phyloP scores from a whole-genome alignment of 2,888 invertebrate genomes.

The Synergus laeviventris region DNA sequence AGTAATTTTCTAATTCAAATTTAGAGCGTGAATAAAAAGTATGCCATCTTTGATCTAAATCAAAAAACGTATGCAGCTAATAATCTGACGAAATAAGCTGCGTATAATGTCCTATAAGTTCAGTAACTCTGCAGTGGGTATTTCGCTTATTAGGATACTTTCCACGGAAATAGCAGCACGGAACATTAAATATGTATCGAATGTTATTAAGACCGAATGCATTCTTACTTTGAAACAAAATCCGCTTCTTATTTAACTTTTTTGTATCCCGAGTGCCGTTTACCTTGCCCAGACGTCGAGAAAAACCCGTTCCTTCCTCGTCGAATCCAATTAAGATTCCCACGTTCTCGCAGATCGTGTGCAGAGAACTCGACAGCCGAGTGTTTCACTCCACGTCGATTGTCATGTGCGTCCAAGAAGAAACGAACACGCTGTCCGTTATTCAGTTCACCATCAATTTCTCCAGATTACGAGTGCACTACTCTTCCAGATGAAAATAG shows the following conservation, averaged over 20 bases:
- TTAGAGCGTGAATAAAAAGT: too few relatives aligned
- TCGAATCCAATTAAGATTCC: constrained; percentile 40
- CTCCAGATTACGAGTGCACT: background rate
- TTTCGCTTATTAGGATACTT: background rate
- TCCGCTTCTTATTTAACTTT: background rate
- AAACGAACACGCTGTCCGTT: constrained; percentile 24
- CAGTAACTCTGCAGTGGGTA: background rate
- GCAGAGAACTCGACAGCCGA: constrained; percentile 17
- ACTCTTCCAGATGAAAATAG: background rate
- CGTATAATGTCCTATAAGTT: too few relatives aligned
- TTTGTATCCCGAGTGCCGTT: background rate
- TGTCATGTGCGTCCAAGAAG: constrained; percentile 36
- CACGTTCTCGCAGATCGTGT: constrained; percentile 34
- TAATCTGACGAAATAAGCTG: background rate
- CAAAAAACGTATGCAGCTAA: background rate
- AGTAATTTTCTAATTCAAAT: too few relatives aligned
- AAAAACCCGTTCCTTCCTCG: constrained; percentile 18
- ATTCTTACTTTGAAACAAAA: background rate
- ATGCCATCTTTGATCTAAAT: too few relatives aligned
- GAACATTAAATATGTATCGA: background rate
- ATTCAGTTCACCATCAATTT: constrained; percentile 8
- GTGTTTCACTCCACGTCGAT: constrained; percentile 18
- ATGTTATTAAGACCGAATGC: background rate
- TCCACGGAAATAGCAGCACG: background rate
- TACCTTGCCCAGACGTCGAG: constrained; percentile 18